phyloP scores from a whole-genome alignment of 2,888 invertebrate genomes.

The Machimus rusticus region DNA sequence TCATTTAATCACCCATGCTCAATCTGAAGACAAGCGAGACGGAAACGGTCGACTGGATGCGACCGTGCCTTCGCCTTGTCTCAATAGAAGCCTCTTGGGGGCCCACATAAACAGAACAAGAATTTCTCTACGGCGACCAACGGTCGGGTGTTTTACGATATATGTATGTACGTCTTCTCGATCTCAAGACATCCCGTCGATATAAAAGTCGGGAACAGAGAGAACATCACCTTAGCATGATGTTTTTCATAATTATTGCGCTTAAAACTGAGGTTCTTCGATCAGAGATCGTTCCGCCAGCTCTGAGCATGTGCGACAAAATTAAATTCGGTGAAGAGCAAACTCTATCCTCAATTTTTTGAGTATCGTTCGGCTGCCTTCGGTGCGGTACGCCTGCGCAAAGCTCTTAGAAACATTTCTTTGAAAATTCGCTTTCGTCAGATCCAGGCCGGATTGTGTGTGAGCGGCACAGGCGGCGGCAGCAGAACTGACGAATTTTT shows the following conservation, averaged over 20 bases:
- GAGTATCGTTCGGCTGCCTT: background rate
- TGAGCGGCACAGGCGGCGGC: slow-evolving; percentile 3
- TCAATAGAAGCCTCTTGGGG: background rate
- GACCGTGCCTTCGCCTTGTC: background rate
- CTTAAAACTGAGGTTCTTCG: background rate
- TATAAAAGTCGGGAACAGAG: background rate
- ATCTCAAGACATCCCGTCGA: background rate
- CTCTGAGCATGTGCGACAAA: background rate
- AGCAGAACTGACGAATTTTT: slow-evolving; percentile 8
- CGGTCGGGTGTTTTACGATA: background rate
- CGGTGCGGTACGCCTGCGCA: slow-evolving; percentile 14
- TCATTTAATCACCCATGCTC: slow-evolving; percentile 10
- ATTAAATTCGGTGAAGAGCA: background rate
- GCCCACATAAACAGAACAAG: background rate
- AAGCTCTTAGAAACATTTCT: slow-evolving; percentile 12
- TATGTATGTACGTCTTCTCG: background rate
- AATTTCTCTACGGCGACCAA: background rate
- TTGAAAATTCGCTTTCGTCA: background rate
- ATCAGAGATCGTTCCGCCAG: background rate
- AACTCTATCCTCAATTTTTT: background rate
- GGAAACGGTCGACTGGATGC: background rate
- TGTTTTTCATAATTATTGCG: background rate
- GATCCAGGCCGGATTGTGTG: slow-evolving; percentile 16
- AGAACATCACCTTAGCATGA: background rate
- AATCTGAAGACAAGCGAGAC: slow-evolving; percentile 3